These are phyloP conservation scores for Eupsittula cactorum DNA, from an alignment of 2,113 vertebrate species.

Conservation along the genomic window DNA sequence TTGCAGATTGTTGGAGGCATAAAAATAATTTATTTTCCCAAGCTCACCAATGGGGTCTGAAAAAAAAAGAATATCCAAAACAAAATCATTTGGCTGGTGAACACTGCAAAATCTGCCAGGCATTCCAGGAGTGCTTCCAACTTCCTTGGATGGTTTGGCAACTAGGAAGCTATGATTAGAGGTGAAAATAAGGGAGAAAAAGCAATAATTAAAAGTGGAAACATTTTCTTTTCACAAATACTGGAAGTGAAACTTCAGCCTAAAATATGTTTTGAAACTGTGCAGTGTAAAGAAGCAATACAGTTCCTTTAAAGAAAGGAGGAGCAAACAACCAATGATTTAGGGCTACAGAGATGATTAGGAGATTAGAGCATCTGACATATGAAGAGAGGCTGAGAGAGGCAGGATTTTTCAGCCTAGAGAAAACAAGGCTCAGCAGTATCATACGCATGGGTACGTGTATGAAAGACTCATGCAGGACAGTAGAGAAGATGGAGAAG, in stretches of 20 bases:
- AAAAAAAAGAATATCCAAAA: neutral
- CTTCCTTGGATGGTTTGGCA: neutral
- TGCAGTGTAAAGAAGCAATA: neutral
- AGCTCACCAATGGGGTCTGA: fast-evolving
- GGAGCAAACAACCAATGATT: neutral
- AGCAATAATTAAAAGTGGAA: neutral
- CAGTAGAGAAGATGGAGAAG: neutral
- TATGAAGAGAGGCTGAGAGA: neutral
- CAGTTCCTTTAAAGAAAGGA: neutral
- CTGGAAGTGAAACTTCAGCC: neutral
- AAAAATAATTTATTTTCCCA: neutral
- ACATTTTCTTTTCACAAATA: neutral
- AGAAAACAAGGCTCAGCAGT: neutral
- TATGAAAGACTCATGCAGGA: neutral
- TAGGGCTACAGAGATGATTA: neutral
- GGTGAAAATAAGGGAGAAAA: neutral
- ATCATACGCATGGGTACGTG: neutral
- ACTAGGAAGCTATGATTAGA: neutral
- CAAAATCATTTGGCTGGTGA: neutral
- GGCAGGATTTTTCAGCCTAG: neutral
- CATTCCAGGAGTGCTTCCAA: neutral
- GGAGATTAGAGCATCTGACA: neutral
- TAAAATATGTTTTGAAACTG: neutral
- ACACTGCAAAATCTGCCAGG: neutral
- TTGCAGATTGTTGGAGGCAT: neutral